Conservation (phyloP, 1,140 invertebrate species). For the Frieseomelitta varia region DNA sequence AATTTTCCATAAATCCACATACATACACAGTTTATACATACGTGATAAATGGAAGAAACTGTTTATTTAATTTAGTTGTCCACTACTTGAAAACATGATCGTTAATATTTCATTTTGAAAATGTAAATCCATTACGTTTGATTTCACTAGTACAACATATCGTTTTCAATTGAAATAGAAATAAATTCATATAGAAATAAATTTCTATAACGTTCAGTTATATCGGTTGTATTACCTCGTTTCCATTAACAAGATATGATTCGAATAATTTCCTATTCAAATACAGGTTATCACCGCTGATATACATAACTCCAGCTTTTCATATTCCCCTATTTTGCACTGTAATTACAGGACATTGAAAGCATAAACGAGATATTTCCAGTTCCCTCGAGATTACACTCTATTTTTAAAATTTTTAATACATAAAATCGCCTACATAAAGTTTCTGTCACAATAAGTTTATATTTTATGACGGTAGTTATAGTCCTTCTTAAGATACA, state of each 20-base stretch:
- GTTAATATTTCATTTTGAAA: background rate
- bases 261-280: background rate
- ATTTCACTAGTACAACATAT: background rate
- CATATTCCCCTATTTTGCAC: background rate
- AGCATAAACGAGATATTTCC: background rate
- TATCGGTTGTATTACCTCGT: background rate
- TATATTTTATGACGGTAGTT: too few relatives aligned
- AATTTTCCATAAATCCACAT: too few relatives aligned
- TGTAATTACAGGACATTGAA: background rate
- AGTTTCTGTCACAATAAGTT: background rate
- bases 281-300: background rate
- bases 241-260: background rate
- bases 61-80: too few relatives aligned
- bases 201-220: background rate
- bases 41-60: too few relatives aligned
- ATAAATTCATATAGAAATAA: background rate
- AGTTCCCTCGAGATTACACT: background rate
- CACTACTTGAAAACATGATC: too few relatives aligned
- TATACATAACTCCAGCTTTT: background rate
- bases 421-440: background rate
- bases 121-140: background rate
- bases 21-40: too few relatives aligned
- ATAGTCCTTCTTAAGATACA: too few relatives aligned
- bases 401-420: background rate
- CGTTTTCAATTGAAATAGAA: background rate